A percentile compares a stretch with the other conserved stretches of the same genome.
These are phyloP conservation scores for Rhincodon typus DNA, from an alignment of 2,797 vertebrate species.

Conservation along the genomic window DNA sequence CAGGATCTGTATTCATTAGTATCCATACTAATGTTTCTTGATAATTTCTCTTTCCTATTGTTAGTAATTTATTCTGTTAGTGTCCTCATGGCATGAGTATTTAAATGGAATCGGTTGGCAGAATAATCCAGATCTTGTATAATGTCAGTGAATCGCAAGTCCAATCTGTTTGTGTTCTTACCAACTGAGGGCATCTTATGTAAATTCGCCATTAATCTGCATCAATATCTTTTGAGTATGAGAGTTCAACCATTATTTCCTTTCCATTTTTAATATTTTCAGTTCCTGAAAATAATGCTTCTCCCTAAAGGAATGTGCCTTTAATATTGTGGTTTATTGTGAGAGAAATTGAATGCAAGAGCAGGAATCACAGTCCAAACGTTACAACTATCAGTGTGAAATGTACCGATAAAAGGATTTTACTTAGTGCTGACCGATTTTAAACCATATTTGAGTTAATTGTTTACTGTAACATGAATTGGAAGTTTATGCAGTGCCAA, in stretches of 20 bases:
- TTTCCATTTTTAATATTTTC: not conserved
- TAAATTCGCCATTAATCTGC: not conserved
- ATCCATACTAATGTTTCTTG: too few species aligned
- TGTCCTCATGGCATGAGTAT: not conserved
- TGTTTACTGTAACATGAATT: not conserved
- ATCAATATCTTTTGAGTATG: not conserved
- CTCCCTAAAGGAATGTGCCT: not conserved
- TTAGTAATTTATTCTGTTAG: not conserved
- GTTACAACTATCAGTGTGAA: not conserved
- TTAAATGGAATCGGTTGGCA: not conserved
- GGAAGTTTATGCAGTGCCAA: not conserved
- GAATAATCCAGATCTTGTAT: not conserved
- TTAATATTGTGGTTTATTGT: too few species aligned
- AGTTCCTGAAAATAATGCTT: not conserved
- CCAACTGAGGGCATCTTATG: too few species aligned
- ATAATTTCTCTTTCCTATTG: too few species aligned
- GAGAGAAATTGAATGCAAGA: not conserved
- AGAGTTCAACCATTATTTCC: not conserved
- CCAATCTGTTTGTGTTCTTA: not conserved
- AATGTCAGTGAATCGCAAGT: not conserved
- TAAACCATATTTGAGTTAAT: not conserved
- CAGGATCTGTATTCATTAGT: too few species aligned
- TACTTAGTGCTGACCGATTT: too few species aligned
- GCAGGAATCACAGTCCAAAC: not conserved
- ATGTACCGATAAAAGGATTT: not conserved